phyloP scores from a whole-genome alignment of 2,797 vertebrate genomes.

The Sphaeramia orbicularis region DNA sequence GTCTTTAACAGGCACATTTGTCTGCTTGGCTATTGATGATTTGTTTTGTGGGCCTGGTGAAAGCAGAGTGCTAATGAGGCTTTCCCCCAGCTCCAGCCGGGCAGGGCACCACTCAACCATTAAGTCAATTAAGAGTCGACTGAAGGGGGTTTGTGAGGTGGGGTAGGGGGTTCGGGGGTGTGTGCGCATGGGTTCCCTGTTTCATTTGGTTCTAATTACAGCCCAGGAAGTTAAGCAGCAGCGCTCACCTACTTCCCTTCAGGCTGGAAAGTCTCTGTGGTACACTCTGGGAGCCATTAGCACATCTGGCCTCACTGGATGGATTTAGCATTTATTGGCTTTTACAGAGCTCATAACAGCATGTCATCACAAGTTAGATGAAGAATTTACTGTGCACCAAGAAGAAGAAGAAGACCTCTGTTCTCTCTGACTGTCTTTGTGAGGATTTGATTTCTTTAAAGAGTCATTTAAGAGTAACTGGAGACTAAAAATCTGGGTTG shows the following conservation, averaged over 20 bases:
- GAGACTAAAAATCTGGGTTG: too few species aligned
- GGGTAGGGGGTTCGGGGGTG: neutral
- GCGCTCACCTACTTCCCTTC: slow-evolving; percentile 44
- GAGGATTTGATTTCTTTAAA: too few species aligned
- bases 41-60: slow-evolving; percentile 63
- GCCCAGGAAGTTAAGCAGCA: slow-evolving; percentile 69
- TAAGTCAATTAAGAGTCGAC: slow-evolving; percentile 71
- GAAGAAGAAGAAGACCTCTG: neutral
- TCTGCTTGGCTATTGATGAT: slow-evolving; percentile 61
- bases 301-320: slow-evolving; percentile 56
- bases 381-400: neutral
- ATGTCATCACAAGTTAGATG: slow-evolving; percentile 26
- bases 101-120: slow-evolving; percentile 61
- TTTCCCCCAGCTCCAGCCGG: slow-evolving; percentile 38
- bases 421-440: neutral
- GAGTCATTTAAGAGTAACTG: too few species aligned
- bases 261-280: slow-evolving; percentile 43
- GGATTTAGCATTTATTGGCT: slow-evolving; percentile 37
- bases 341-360: slow-evolving; percentile 52
- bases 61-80: slow-evolving; percentile 68
- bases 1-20: slow-evolving; percentile 55
- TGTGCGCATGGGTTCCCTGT: slow-evolving; percentile 14
- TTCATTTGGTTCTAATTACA: slow-evolving; percentile 81
- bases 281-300: slow-evolving; percentile 64
- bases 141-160: neutral